Percentiles rank a stretch among this genome's conserved stretches.
These are phyloP conservation scores for Chironomus striatipennis DNA, from an alignment of 1,140 invertebrate genomes.

Conservation along the genomic window DNA sequence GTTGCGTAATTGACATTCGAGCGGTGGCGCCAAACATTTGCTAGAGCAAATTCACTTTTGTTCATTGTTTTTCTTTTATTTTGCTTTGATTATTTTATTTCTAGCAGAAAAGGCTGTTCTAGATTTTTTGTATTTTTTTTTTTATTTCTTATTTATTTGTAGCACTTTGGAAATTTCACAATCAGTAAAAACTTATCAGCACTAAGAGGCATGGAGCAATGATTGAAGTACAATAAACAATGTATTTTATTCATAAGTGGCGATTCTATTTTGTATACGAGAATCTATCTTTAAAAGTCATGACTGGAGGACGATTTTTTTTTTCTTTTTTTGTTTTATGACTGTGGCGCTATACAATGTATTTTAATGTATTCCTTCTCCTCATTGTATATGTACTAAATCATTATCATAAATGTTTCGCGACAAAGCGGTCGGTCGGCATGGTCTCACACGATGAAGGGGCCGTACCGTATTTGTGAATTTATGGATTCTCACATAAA, in stretches of 20 bases:
- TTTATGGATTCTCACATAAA: slow-evolving; percentile 2
- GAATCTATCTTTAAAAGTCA: neutral
- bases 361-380: too few relatives aligned
- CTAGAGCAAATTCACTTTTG: neutral
- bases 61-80: neutral
- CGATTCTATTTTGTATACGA: neutral
- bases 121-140: neutral
- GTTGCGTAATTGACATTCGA: slow-evolving; percentile 1
- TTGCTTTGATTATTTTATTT: too few relatives aligned
- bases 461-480: neutral
- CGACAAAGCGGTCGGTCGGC: neutral
- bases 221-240: slow-evolving; percentile 3
- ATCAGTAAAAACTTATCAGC: too few relatives aligned
- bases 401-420: neutral
- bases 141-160: neutral
- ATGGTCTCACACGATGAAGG: too few relatives aligned
- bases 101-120: too few relatives aligned
- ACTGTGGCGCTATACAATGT: slow-evolving; percentile 5
- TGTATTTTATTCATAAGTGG: neutral
- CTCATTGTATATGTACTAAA: too few relatives aligned
- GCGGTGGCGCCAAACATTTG: neutral
- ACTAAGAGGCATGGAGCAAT: neutral
- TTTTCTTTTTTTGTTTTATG: neutral
- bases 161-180: too few relatives aligned
- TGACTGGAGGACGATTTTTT: neutral